Percentiles rank a stretch among this genome's conserved stretches.
Conservation (phyloP, 2,888 invertebrate genomes). For the Drosophila acutilabella region DNA sequence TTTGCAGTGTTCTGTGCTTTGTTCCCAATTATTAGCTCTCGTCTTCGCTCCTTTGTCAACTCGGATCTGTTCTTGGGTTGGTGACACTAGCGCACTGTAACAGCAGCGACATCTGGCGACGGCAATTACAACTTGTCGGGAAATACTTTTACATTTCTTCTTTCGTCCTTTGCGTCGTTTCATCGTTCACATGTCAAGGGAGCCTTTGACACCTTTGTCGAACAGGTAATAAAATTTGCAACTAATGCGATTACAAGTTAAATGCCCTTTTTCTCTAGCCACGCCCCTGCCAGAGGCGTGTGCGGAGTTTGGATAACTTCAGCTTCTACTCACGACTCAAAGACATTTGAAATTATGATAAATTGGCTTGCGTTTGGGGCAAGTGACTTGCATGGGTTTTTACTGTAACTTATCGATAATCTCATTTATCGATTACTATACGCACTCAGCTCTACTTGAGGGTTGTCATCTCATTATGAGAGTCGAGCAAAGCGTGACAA, state of each 20-base stretch:
- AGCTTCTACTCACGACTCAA: conserved; percentile 27
- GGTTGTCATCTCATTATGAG: conserved; percentile 73
- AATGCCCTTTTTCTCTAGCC: background rate
- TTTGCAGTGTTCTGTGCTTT: background rate
- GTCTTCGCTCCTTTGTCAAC: background rate
- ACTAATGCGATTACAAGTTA: conserved; percentile 72
- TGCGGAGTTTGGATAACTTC: too few species aligned
- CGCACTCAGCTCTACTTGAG: conserved; percentile 45
- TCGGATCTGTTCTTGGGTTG: background rate
- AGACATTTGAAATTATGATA: conserved; percentile 68
- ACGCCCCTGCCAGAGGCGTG: background rate
- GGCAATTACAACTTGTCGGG: conserved; percentile 51
- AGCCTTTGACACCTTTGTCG: conserved; percentile 27
- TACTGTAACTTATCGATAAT: conserved; percentile 15
- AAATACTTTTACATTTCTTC: conserved; percentile 44
- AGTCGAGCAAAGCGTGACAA: conserved; percentile 71
- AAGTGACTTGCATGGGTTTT: background rate
- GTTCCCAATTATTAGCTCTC: background rate
- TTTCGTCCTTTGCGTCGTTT: background rate
- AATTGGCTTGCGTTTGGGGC: conserved; percentile 52
- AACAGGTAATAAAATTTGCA: conserved; percentile 71
- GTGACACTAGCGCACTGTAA: conserved; percentile 1
- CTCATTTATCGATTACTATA: conserved; percentile 18
- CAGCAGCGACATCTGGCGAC: conserved; percentile 39
- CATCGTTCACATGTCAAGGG: conserved; percentile 36